Base-by-base conservation (phyloP, 2,113 vertebrate species). In the Entosphenus tridentatus region DNA sequence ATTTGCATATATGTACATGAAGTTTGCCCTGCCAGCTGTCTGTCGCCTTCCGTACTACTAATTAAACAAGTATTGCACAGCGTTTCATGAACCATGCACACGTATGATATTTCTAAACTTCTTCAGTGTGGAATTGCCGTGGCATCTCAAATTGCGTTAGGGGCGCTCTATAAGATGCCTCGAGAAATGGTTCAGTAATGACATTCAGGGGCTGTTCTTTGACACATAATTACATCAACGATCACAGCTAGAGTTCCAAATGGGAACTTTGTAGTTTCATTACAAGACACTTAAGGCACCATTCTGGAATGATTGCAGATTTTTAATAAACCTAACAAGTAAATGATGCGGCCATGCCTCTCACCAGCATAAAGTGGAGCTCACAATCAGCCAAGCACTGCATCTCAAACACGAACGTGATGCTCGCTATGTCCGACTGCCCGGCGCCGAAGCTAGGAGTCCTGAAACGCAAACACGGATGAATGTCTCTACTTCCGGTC, bases 351-450 rank as follows among this genome's bases (percentile, higher is more conserved):
- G 69, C 71, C 57, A 72, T 69, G 56, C 14, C 59, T 62, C 86
- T 74, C 77, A 97, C 92, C 78, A 81, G 83, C 79, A 86, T 82
- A 77, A 96, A 95, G 76, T 80, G 83, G 65, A 96, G 79, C 69
- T 80, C 79, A 11, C 93, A 97, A 74, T 82, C 82, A 67, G 83
- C 79, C 0, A 81, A 80, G 72, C 93, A 97, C 56, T 76, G 14
- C 0, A 82, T 93, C 79, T 97, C 87, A 11, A 97, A 97, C 73
- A 96, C 80, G 1, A 97, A 95, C 8, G 85, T 86, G 74, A 97
- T 86, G 73, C 78, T 83, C 54, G 86, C 84, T 1, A 89, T 76
- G 74, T 88, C 62, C 9, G 62, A n/a, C 62, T 65, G 8, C n/a
- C 82, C 79, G 68, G 72, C 69, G 70, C 79, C 58, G 0, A 80